These are phyloP conservation scores for Conchocele bisecta DNA, from an alignment of 2,888 invertebrate species.

Conservation along the genomic window DNA sequence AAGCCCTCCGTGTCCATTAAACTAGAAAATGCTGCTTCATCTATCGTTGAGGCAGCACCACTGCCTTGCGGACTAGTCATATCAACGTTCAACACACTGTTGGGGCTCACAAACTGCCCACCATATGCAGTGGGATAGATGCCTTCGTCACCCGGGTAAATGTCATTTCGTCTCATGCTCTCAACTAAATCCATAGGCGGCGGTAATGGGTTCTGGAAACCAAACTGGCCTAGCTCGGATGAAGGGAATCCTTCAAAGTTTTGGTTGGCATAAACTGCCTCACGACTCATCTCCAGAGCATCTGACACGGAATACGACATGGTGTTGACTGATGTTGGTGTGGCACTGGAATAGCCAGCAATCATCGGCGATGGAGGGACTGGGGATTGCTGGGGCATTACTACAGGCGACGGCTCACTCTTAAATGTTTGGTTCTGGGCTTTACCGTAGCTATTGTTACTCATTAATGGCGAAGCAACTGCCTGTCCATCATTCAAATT, in stretches of 20 bases:
- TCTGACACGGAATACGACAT: conserved; percentile 53
- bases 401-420: conserved; percentile 42
- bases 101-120: conserved; percentile 56
- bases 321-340: conserved; percentile 38
- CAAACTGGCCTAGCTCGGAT: conserved; percentile 20
- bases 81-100: conserved; percentile 53
- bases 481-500: conserved; percentile 19
- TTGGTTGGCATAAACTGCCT: conserved; percentile 52
- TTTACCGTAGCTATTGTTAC: conserved; percentile 17
- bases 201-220: too few relatives aligned
- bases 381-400: conserved; percentile 29
- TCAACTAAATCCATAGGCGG: too few relatives aligned
- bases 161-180: conserved; percentile 29
- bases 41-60: conserved; percentile 64
- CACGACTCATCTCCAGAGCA: conserved; percentile 54
- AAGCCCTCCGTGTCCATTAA: conserved; percentile 61
- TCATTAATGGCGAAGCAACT: conserved; percentile 33
- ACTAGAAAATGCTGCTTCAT: conserved; percentile 70
- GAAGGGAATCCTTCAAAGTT: conserved; percentile 32
- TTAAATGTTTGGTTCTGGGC: conserved; percentile 14
- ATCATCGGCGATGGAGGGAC: conserved; percentile 36
- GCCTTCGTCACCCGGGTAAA: conserved; percentile 35
- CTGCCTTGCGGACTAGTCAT: conserved; percentile 15
- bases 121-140: conserved; percentile 42
- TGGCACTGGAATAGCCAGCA: conserved; percentile 19